Conservation (phyloP, 2,888 invertebrate genomes). For the Muschampia plurimacula region DNA sequence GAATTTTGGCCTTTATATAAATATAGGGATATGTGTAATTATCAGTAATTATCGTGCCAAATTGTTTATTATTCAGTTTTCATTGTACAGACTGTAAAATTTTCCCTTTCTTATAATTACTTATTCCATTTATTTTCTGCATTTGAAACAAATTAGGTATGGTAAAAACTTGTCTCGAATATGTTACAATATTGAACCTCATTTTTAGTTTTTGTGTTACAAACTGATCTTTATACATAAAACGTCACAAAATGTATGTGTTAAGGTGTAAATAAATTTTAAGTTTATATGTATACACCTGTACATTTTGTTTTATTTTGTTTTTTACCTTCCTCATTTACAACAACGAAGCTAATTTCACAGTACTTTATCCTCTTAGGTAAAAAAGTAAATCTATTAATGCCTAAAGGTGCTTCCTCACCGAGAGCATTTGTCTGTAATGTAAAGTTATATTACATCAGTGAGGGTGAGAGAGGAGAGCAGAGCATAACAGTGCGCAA, state of each 20-base stretch:
- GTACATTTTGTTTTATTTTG: constrained; percentile 69
- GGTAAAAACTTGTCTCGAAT: constrained; percentile 49
- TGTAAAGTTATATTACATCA: too few species aligned
- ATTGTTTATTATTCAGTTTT: constrained; percentile 57
- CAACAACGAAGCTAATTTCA: too few species aligned
- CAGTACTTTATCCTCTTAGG: too few species aligned
- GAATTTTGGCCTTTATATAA: constrained; percentile 20
- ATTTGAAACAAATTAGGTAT: constrained; percentile 13
- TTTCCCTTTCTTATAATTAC: constrained; percentile 45
- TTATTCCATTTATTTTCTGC: constrained; percentile 9
- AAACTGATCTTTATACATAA: constrained; percentile 62
- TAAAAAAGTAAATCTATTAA: too few species aligned
- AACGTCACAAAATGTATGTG: constrained; percentile 82
- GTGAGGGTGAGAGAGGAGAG: too few species aligned
- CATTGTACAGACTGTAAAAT: constrained; percentile 51
- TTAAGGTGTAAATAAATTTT: constrained; percentile 83
- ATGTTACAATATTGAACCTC: constrained; percentile 48
- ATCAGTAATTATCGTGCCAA: constrained; percentile 64
- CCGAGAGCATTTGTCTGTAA: too few species aligned
- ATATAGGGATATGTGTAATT: constrained; percentile 15
- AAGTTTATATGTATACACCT: constrained; percentile 84
- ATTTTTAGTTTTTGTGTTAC: constrained; percentile 50
- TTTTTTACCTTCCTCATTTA: neutral
- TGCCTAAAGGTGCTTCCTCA: too few species aligned
- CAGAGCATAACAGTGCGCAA: too few species aligned